These are phyloP conservation scores for Enteromius unitaeniatus DNA, from an alignment of 2,797 vertebrate species.

Conservation along the genomic window DNA sequence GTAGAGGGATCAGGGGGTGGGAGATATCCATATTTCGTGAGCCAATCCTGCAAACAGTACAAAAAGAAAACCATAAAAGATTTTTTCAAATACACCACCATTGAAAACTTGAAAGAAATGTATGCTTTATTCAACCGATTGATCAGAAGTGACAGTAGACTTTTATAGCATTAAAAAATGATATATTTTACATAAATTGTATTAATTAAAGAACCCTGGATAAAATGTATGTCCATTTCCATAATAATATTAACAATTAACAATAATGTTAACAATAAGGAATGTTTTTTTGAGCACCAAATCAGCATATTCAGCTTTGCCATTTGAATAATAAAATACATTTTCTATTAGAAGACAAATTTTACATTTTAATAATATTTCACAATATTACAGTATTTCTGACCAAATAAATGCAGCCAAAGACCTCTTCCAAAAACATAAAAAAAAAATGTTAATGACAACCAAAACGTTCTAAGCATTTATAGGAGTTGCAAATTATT, in stretches of 20 bases:
- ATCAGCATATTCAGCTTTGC: not conserved
- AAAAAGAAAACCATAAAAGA: not conserved
- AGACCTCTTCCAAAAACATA: not conserved
- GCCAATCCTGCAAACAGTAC: constrained; percentile 73
- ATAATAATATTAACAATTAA: constrained; percentile 1
- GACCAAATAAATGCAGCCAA: not conserved
- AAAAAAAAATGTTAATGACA: not conserved
- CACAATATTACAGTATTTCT: not conserved
- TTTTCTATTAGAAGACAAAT: not conserved
- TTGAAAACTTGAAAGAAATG: not conserved
- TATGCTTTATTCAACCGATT: not conserved
- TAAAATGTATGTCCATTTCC: not conserved
- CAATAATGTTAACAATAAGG: not conserved
- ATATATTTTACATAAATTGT: not conserved
- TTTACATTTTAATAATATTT: not conserved
- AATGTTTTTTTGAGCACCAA: not conserved
- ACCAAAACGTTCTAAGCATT: not conserved
- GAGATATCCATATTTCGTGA: constrained; percentile 81
- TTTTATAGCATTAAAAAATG: not conserved
- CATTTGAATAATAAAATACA: not conserved
- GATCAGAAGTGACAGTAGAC: not conserved
- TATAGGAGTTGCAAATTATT: not conserved
- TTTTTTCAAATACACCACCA: not conserved
- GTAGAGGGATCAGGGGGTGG: constrained; percentile 74
- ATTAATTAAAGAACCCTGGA: not conserved